Base-by-base conservation (phyloP, 1,140 invertebrate species). In the Zaprionus inermis region DNA sequence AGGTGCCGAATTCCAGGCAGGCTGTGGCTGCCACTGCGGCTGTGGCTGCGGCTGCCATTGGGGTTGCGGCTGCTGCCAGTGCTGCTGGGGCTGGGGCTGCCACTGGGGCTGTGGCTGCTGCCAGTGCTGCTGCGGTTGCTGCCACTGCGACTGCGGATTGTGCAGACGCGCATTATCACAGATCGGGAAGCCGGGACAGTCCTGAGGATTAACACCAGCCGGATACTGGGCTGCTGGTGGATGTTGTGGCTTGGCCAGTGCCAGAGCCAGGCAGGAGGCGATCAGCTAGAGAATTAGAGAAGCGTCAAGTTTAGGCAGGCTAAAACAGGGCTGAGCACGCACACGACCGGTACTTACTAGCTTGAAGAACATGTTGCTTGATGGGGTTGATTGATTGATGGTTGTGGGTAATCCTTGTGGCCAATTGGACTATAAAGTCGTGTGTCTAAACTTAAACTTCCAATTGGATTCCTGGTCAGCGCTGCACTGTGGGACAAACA, bases 111-210 rank as follows among this genome's bases (percentile, higher is more conserved):
- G 88, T 1, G 81, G 91, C 44, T 85, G 80, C 16, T 88, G 67
- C 91, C 91, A 92, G 30, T 88, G 69, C 3, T 74, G 81, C 55
- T 78, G 77, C 5, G 89, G 89, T 38, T 80, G 79, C 24, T 76
- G 72, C 89, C 89, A 91, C 60, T 83, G 76, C 22, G 88, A 61
- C 14, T 81, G 81, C 14, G 80, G 84, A 72, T 83, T 91, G 67
- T 92, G 92, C 75, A 93, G 75, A 14, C 92, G 78, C 5, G 79
- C 91, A 61, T 93, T 93, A 91, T 93, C 92, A 89, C 92, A 93
- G 79, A 91, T 85, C 51, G 92, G 92, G 61, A 92, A 93, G 55
- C 76, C 76, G 63, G 92, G 92, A 49, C 92, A 93, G 61, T 92
- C 81, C 76, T 91, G 84, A 41, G 92, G 92, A 76, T 92, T 91